These are phyloP conservation scores for Drosophila crucigera DNA, from an alignment of 2,888 invertebrate species.

Conservation along the genomic window DNA sequence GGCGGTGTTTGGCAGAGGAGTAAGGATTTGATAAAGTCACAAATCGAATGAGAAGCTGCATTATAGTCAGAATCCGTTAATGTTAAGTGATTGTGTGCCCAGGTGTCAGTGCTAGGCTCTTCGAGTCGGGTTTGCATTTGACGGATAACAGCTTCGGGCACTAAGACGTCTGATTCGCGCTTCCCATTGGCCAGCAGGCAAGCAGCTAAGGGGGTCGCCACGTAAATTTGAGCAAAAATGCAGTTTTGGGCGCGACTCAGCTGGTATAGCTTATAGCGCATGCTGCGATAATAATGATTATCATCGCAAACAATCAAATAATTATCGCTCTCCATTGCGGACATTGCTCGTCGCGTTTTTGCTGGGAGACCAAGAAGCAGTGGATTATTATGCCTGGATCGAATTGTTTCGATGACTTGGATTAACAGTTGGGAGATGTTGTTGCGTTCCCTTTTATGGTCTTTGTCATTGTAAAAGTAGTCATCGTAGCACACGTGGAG, in stretches of 20 bases:
- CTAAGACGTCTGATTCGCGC: slow-evolving; percentile 37
- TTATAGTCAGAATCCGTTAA: slow-evolving; percentile 15
- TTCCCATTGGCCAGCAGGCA: slow-evolving; percentile 66
- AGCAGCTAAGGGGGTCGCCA: slow-evolving; percentile 45
- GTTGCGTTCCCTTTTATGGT: slow-evolving; percentile 66
- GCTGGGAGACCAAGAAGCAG: slow-evolving; percentile 9
- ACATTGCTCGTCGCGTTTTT: not conserved
- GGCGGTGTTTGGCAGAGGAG: not conserved
- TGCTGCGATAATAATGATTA: slow-evolving; percentile 83
- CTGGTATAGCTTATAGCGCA: slow-evolving; percentile 83
- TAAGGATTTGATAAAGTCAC: slow-evolving; percentile 36
- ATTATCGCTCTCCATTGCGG: slow-evolving; percentile 13
- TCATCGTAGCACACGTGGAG: slow-evolving; percentile 82
- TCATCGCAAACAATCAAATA: slow-evolving; percentile 83
- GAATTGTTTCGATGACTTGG: slow-evolving; percentile 44
- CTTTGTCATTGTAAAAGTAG: slow-evolving; percentile 43
- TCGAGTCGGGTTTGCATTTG: slow-evolving; percentile 78
- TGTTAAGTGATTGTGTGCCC: slow-evolving; percentile 68
- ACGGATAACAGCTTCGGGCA: slow-evolving; percentile 68
- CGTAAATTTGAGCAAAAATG: slow-evolving; percentile 77
- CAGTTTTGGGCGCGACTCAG: slow-evolving; percentile 58
- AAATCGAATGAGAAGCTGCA: not conserved
- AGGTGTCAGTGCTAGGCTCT: slow-evolving; percentile 48
- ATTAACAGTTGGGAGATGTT: slow-evolving; percentile 55
- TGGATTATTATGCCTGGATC: not conserved